Conservation (phyloP, 2,113 vertebrate genomes). For the Ophiodon elongatus region DNA sequence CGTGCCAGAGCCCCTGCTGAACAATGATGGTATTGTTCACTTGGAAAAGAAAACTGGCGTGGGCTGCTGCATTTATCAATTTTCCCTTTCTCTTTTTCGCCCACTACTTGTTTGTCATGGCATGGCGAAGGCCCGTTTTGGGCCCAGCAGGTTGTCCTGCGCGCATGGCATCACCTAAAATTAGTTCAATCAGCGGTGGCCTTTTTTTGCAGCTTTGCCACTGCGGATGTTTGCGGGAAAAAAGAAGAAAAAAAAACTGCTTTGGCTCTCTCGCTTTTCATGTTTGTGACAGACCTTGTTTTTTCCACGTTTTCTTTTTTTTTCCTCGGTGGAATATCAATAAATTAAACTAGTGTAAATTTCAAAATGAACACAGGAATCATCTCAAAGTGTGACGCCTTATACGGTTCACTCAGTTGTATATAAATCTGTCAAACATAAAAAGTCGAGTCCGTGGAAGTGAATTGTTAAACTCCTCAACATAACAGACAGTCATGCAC, state of each 20-base stretch:
- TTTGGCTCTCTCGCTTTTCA: conserved; percentile 59
- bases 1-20: conserved; percentile 84
- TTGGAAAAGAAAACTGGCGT: conserved; percentile 84
- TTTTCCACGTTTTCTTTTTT: conserved; percentile 14
- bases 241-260: conserved; percentile 50
- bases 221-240: conserved; percentile 68
- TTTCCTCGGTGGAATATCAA: background rate
- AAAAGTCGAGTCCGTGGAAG: conserved; percentile 8
- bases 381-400: background rate
- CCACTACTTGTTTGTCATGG: conserved; percentile 84
- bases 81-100: conserved; percentile 80
- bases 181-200: conserved; percentile 79
- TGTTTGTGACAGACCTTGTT: conserved; percentile 42
- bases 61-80: conserved; percentile 83
- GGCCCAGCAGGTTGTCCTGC: conserved; percentile 84
- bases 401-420: background rate
- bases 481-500: conserved; percentile 68
- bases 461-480: conserved; percentile 55
- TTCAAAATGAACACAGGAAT: background rate
- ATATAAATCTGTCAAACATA: conserved; percentile 1
- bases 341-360: conserved; percentile 1
- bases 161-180: conserved; percentile 82
- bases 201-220: conserved; percentile 68
- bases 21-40: conserved; percentile 87
- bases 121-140: conserved; percentile 80